A percentile compares a stretch with the other conserved stretches of the same genome.
Conservation (phyloP, 2,888 invertebrate species). For the Aspidapion aeneum region DNA sequence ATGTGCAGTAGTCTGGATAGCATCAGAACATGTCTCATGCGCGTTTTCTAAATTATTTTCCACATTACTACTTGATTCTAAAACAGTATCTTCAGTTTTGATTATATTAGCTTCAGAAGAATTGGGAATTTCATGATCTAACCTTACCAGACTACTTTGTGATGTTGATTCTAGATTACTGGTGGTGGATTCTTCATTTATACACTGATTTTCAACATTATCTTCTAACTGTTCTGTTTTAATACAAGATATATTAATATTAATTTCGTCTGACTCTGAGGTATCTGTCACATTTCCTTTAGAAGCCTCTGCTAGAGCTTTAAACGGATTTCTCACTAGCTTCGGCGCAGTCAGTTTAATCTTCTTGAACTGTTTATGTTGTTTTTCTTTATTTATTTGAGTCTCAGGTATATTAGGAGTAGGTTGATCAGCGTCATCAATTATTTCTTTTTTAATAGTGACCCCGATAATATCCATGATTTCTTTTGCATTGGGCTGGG, state of each 20-base stretch:
- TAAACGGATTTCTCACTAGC: neutral
- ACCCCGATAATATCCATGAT: neutral
- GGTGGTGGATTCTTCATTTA: neutral
- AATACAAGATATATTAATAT: neutral
- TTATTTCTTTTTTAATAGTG: neutral
- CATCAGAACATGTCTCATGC: neutral
- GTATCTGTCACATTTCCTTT: too few species aligned
- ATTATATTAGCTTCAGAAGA: too few species aligned
- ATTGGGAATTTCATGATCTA: neutral
- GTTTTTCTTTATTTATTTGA: neutral
- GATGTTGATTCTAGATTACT: neutral
- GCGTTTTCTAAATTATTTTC: neutral
- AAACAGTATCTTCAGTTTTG: too few species aligned
- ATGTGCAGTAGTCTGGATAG: neutral
- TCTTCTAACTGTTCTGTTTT: neutral
- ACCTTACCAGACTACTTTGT: neutral
- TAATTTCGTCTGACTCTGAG: too few species aligned
- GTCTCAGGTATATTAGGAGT: neutral
- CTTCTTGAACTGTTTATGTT: neutral
- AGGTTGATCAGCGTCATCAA: neutral
- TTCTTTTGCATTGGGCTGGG: neutral
- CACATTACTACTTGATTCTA: neutral
- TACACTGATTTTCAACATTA: neutral
- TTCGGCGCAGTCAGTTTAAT: neutral
- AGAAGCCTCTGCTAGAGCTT: too few species aligned